Percentiles rank a stretch among this genome's conserved stretches.
Evolutionary conservation across 2,797 vertebrate species (phyloP).

Genomic region (Caiman crocodilus): DNA sequence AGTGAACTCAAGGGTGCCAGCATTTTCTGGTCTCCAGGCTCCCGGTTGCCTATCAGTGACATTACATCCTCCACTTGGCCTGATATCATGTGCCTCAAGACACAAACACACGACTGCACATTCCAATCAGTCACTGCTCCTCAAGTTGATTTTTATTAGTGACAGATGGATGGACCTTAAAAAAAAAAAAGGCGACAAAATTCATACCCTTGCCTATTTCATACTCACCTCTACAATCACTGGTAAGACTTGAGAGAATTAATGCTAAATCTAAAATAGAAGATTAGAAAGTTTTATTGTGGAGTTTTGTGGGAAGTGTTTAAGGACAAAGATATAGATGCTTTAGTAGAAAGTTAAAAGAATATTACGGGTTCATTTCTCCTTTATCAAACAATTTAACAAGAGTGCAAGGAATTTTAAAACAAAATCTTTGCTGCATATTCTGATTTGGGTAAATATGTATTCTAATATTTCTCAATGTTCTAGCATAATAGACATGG

Average conservation of each 20-base stretch:
- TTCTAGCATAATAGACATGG: not conserved
- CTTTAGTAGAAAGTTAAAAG: not conserved
- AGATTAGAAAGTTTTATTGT: not conserved
- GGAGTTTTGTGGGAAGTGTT: not conserved
- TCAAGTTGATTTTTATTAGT: constrained; percentile 34
- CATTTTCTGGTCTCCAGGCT: not conserved
- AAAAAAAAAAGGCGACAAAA: not conserved
- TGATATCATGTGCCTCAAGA: not conserved
- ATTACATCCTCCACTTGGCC: not conserved
- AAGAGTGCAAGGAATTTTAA: not conserved
- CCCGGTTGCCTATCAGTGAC: not conserved
- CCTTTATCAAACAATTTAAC: not conserved
- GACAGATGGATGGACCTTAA: constrained; percentile 30
- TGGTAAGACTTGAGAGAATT: constrained; percentile 17
- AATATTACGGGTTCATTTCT: not conserved
- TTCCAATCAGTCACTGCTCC: not conserved
- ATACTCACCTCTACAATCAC: not conserved
- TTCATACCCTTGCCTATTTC: constrained; percentile 3
- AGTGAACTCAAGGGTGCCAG: rapidly evolving
- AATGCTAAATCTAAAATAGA: constrained; percentile 9
- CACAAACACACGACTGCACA: constrained; percentile 20
- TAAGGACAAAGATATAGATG: constrained; percentile 30
- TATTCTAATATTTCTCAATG: not conserved
- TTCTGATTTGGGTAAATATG: not conserved
- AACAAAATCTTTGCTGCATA: constrained; percentile 4